These are phyloP conservation scores for Drosophila quinaria DNA, from an alignment of 2,888 invertebrate species.

Conservation along the genomic window DNA sequence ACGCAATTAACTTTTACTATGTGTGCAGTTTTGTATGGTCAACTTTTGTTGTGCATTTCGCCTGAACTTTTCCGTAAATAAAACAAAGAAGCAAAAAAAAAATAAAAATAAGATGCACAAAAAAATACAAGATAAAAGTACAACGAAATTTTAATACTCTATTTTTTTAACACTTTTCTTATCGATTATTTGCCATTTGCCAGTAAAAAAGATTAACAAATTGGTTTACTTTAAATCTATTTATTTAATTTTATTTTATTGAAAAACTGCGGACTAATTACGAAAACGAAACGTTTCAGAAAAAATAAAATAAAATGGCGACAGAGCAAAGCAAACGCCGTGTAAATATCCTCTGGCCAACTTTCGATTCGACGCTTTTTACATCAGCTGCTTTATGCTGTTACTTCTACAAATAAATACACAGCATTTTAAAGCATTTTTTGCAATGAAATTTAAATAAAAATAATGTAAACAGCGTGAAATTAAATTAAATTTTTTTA, in stretches of 20 bases:
- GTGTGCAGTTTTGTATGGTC: conserved; percentile 66
- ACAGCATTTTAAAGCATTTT: neutral
- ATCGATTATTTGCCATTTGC: conserved; percentile 7
- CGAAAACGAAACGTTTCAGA: neutral
- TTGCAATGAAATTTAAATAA: neutral
- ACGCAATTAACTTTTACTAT: conserved; percentile 80
- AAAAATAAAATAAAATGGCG: neutral
- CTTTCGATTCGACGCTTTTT: conserved; percentile 1
- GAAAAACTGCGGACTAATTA: conserved; percentile 24
- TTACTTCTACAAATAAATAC: conserved; percentile 1
- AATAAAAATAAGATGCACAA: conserved; percentile 35
- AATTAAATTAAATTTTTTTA: neutral
- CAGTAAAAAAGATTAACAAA: conserved; percentile 1
- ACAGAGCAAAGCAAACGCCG: conserved; percentile 9
- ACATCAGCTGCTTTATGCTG: neutral
- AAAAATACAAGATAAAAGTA: conserved; percentile 29
- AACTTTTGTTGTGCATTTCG: conserved; percentile 79
- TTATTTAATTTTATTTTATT: conserved; percentile 25
- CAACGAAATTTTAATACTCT: conserved; percentile 42
- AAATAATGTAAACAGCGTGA: neutral
- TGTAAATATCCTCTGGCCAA: conserved; percentile 16
- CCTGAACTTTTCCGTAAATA: conserved; percentile 75
- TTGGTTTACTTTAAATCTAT: conserved; percentile 12
- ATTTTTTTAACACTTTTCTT: neutral
- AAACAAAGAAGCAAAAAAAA: conserved; percentile 32